Evolutionary conservation across 2,888 invertebrate species (phyloP).

Genomic region (Luffia ferchaultella): DNA sequence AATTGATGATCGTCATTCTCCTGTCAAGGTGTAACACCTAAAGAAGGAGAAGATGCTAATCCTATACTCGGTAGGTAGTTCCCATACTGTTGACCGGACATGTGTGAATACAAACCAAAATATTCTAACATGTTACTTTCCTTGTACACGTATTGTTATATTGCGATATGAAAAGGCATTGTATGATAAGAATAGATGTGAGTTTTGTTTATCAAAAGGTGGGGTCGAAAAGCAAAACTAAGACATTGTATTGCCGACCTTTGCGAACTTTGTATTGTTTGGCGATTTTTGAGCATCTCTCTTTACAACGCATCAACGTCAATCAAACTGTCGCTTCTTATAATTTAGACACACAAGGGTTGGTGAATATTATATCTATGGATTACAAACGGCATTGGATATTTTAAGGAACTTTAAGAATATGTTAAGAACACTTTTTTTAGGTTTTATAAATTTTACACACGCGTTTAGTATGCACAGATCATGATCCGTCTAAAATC

Average conservation of each 20-base stretch:
- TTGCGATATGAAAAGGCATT: neutral
- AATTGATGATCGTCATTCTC: too few species aligned
- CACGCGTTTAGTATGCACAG: too few species aligned
- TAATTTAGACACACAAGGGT: neutral
- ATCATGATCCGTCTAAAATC: too few species aligned
- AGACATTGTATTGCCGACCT: slow-evolving; percentile 1
- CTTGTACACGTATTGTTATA: neutral
- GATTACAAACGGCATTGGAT: too few species aligned
- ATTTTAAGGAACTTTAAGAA: too few species aligned
- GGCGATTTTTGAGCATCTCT: neutral
- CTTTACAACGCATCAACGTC: neutral
- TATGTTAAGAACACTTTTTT: too few species aligned
- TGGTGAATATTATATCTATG: too few species aligned
- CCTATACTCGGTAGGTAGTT: too few species aligned
- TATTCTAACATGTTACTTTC: neutral
- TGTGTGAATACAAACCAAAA: neutral
- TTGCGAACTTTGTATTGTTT: neutral
- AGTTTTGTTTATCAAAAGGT: slow-evolving; percentile 2
- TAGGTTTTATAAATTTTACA: too few species aligned
- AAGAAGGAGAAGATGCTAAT: too few species aligned
- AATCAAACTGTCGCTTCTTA: neutral
- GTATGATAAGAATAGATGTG: neutral
- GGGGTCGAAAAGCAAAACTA: neutral
- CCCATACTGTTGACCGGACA: too few species aligned
- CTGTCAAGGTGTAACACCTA: too few species aligned